Evolutionary conservation across 1,140 invertebrate species (phyloP), one percentile per base, ranked within the genome.

Genomic region (Oppia nitens): DNA sequence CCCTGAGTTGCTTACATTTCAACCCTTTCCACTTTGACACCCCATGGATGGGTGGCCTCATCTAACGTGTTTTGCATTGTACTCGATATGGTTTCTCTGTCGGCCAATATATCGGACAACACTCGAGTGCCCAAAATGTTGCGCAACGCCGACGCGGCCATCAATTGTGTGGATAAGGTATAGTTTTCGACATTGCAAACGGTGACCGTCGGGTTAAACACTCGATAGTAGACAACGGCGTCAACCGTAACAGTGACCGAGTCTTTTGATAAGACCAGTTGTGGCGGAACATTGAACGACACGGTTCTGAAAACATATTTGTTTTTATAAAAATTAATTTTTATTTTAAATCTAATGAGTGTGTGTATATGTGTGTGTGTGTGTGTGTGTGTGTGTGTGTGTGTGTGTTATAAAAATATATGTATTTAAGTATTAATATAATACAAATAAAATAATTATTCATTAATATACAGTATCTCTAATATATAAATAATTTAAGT

Each of bases 141-240:
- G 47, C 72, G 62, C 9, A 74, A 63, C 3, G 73, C 74, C 2
- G 73, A 75, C 49, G 74, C 72, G 45, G 70, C 74, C 62, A 75
- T 62, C 27, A 74, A 65, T 25, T 71, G 64, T 3, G 72, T 89
- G 57, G 84, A 87, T 71, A 93, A 86, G 70, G 91, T 87, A 29
- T 90, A 90, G 71, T 97, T 94, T 72, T 95, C 92, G 32, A 97
- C 92, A 71, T 96, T 96, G 29, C 89, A 89, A 63, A 97, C 89
- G 45, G 90, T 93, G 55, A 95, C 85, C 0, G 89, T 94, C 14
- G 93, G 90, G 73, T 96, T 94, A 67, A 85, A 88, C 17, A 82
- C 78, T 25, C 78, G 67, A 64, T 74, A 78, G 63, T 77, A 78
- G 12, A 78, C 75, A 2, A 78, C 86, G 2, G 90, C 90, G 70